These are phyloP conservation scores for Coranthus polyacanthus DNA, from an alignment of 2,797 vertebrate species.

Conservation along the genomic window DNA sequence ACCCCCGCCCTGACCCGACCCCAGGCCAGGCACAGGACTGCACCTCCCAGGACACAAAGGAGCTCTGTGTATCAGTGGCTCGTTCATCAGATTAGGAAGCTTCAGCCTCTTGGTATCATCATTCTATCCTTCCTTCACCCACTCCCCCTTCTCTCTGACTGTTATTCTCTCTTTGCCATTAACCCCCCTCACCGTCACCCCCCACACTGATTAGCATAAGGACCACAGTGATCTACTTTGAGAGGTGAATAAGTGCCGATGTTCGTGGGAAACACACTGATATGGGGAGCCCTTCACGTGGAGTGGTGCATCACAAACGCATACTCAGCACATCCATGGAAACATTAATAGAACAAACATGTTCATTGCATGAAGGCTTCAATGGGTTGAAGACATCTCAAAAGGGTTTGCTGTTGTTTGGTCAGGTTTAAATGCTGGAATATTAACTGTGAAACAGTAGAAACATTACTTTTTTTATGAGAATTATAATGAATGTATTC, in stretches of 20 bases:
- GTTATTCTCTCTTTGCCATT: conserved; percentile 44
- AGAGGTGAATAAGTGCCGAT: conserved; percentile 30
- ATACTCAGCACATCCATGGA: conserved; percentile 30
- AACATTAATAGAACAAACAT: conserved; percentile 23
- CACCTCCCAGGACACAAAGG: conserved; percentile 57
- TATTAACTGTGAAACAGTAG: too few species aligned
- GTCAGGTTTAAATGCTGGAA: too few species aligned
- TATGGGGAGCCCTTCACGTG: conserved; percentile 36
- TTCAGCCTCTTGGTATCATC: conserved; percentile 60
- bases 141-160: conserved; percentile 7
- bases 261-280: conserved; percentile 41
- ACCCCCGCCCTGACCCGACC: conserved; percentile 20
- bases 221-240: conserved; percentile 55
- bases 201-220: conserved; percentile 56
- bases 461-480: too few species aligned
- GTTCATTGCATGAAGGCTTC: too few species aligned
- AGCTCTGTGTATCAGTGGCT: conserved; percentile 65
- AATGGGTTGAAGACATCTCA: too few species aligned
- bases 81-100: conserved; percentile 72
- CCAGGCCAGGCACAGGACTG: conserved; percentile 16
- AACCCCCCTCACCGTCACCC: conserved; percentile 7
- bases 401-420: too few species aligned
- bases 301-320: conserved; percentile 34
- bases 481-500: too few species aligned
- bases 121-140: conserved; percentile 41